These are phyloP conservation scores for Brenthis daphne DNA, from an alignment of 2,888 invertebrate species.

Conservation along the genomic window DNA sequence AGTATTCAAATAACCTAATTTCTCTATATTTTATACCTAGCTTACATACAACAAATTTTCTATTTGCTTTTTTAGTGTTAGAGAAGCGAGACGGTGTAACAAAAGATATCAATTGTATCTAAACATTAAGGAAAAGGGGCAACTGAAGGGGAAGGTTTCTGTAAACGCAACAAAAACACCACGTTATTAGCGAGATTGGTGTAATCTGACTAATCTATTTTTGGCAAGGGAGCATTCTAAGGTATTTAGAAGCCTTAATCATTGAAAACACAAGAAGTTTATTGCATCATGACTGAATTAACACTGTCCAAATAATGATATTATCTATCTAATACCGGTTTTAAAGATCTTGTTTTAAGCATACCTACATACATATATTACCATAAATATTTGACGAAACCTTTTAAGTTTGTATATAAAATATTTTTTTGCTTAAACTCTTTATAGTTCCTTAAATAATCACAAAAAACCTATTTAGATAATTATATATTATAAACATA, in stretches of 20 bases:
- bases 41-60: background rate
- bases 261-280: constrained; percentile 23
- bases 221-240: constrained; percentile 66
- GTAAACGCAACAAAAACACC: constrained; percentile 82
- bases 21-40: too few species aligned
- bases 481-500: too few species aligned
- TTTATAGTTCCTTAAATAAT: too few species aligned
- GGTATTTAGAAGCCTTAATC: constrained; percentile 65
- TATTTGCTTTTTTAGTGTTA: background rate
- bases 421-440: too few species aligned
- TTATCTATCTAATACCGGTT: too few species aligned
- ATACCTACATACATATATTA: too few species aligned
- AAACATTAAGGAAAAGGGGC: constrained; percentile 71
- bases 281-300: background rate
- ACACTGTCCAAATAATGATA: background rate
- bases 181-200: constrained; percentile 82
- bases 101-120: constrained; percentile 43
- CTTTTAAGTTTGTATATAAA: too few species aligned
- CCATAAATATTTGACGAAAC: too few species aligned
- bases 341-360: too few species aligned
- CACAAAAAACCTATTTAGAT: too few species aligned
- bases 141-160: constrained; percentile 66
- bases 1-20: too few species aligned
- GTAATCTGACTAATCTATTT: constrained; percentile 83
- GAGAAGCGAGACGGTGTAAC: constrained; percentile 56